Base-by-base conservation (phyloP, 2,888 invertebrate species). In the Caradrina kadenii region DNA sequence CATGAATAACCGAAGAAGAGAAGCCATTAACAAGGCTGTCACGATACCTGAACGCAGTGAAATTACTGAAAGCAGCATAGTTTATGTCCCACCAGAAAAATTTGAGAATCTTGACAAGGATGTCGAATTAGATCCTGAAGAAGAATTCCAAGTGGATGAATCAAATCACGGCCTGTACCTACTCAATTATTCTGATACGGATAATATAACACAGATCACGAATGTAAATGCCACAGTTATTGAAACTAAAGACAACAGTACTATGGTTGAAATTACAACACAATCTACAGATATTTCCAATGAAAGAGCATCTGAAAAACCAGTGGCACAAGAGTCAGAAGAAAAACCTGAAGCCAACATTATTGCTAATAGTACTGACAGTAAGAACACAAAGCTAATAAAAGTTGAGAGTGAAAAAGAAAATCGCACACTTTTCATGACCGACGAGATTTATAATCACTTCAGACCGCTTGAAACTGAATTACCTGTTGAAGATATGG, bases 401-500 rank as follows among this genome's bases (percentile, higher is more conserved):
- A 93, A 93, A 87, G 80, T 91, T 13, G 93, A 96, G 69, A 89
- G 76, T 69, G 91, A 92, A 50, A 96, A 95, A 80, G 91, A 90
- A 75, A 96, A 96, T 83, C 96, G 96, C 62, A 97, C 96, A 1
- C 90, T 96, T 10, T 96, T 96, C 60, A 96, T 97, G 96, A 96
- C 97, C 1, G 96, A 96, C 79, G 96, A 96, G 66, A 90, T 97
- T 68, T 97, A 97, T 83, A 97, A 97, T 81, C 97, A 97, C 81
- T 97, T 97, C 81, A 90, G 97, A 49, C 97, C 97, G 0, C 93
- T 97, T 49, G 97, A 97, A 86, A 93, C 96, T 35, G 97, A 97
- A 82, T 90, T 97, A 65, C 96, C 97, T 0, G 96, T 96, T 54
- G 97, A 97, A 88, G 97, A 97, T 84, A 96, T 97, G 94, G 96